Conservation (phyloP, 2,797 vertebrate genomes). For the Cuculus canorus region DNA sequence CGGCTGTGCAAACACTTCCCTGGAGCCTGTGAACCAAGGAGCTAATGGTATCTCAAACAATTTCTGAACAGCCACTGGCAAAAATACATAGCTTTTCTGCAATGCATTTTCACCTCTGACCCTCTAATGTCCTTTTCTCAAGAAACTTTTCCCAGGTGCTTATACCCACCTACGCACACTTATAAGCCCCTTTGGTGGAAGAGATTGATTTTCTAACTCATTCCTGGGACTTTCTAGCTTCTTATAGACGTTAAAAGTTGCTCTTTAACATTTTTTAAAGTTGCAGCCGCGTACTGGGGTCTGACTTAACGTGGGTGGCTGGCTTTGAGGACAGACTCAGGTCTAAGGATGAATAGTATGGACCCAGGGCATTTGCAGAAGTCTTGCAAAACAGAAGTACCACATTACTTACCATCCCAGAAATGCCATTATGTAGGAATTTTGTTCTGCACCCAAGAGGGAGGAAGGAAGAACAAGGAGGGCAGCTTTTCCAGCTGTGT, state of each 20-base stretch:
- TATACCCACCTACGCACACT: background rate
- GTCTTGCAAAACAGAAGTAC: background rate
- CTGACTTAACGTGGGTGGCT: background rate
- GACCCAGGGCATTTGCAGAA: background rate
- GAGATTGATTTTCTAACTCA: background rate
- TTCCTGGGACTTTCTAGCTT: background rate
- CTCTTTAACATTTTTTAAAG: background rate
- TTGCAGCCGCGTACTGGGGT: background rate
- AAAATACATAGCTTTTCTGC: background rate
- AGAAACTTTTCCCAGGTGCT: background rate
- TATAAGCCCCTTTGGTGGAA: background rate
- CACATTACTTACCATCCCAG: background rate
- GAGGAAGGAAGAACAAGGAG: background rate
- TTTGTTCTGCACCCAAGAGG: background rate
- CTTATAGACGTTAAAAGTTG: background rate
- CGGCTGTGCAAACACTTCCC: background rate
- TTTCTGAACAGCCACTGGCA: background rate
- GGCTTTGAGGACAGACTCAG: background rate
- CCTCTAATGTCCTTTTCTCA: background rate
- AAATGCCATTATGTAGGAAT: background rate
- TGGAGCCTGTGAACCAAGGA: background rate
- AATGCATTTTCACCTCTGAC: background rate
- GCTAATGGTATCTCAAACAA: background rate
- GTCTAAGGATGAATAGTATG: background rate
- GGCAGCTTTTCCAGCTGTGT: background rate